phyloP scores from a whole-genome alignment of 2,888 invertebrate genomes.

The Calephelis perditalis region DNA sequence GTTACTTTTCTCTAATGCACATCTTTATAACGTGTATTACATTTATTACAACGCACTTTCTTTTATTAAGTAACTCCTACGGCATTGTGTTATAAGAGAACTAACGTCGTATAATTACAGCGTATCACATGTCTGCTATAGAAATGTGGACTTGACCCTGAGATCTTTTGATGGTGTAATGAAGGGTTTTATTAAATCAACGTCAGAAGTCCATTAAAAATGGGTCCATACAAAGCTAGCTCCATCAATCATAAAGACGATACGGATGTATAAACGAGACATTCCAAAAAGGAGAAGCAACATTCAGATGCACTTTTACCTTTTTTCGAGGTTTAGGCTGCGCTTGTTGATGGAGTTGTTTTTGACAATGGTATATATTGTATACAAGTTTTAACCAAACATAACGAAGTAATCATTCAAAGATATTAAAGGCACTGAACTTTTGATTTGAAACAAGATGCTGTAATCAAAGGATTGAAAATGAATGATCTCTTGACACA shows the following conservation, averaged over 20 bases:
- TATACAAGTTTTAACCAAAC: background rate
- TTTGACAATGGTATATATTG: background rate
- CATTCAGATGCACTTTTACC: background rate
- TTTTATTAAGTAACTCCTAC: slow-evolving; percentile 23
- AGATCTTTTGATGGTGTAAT: slow-evolving; percentile 58
- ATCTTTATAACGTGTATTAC: slow-evolving; percentile 1
- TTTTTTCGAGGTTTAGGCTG: background rate
- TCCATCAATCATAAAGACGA: slow-evolving; percentile 63
- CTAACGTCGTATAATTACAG: slow-evolving; percentile 38
- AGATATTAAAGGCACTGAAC: background rate
- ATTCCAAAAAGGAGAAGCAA: slow-evolving; percentile 24
- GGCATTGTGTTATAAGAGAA: slow-evolving; percentile 32
- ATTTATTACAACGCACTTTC: slow-evolving; percentile 19
- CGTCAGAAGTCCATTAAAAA: slow-evolving; percentile 71
- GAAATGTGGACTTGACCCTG: slow-evolving; percentile 38
- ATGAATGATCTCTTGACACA: slow-evolving; percentile 35
- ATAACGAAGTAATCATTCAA: background rate
- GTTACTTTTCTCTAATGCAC: background rate
- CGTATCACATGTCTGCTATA: slow-evolving; percentile 23
- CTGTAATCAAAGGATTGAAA: slow-evolving; percentile 32
- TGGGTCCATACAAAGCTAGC: slow-evolving; percentile 45
- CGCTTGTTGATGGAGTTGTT: slow-evolving; percentile 1
- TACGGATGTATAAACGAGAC: slow-evolving; percentile 44
- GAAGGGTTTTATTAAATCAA: slow-evolving; percentile 78
- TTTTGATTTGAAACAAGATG: slow-evolving; percentile 11